Evolutionary conservation across 2,888 invertebrate genomes (phyloP), one percentile per base, ranked within the genome.

Genomic region (Cryptus armator): DNA sequence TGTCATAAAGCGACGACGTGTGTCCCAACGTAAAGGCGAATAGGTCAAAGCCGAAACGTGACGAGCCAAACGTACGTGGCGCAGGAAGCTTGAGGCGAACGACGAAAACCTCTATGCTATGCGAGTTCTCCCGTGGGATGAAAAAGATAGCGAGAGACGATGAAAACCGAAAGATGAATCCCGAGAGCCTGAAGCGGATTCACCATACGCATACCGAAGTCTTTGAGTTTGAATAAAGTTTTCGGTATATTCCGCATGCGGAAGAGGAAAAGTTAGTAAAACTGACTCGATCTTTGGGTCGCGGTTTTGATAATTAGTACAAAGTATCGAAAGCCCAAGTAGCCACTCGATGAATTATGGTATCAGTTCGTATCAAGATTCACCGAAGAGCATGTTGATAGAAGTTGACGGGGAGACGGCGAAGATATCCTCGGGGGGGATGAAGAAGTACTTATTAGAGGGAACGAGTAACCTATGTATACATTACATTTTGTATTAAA

Each of bases 1-100:
- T 91, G 92, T 91, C 91, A 89, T 91, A 91, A 91, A 90, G 85
- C 86, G 86, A 87, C 88, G 87, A 90, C 90, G 91, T 91, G 90
- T 90, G 87, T 87, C 86, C 86, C 53, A 67, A 64, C 77, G 84
- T 83, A 86, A 84, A 87, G 79, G 84, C 80, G 81, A 79, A 76
- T 71, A 66, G 89, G 86, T 86, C 86, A 84, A 70, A 43, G 82
- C 19, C 80, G 87, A 87, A 86, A 90, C 90, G 91, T 90, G 90
- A 91, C 89, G 82, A 66, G 74, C 85, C 37, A 77, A 70, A 66
- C 80, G 81, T 89, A 87, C 85, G 75, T 86, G 86, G 56, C 70
- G 72, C 48, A 5, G n/a, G 59, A 64, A 14, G 19, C 70, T 71
- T n/a, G 32, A 62, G 37, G 51, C 51, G 46, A 29, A 29, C 53